A percentile compares a stretch with the other conserved stretches of the same genome.
phyloP scores from a whole-genome alignment of 1,140 invertebrate species.

The Mycetomoellerius zeteki region DNA sequence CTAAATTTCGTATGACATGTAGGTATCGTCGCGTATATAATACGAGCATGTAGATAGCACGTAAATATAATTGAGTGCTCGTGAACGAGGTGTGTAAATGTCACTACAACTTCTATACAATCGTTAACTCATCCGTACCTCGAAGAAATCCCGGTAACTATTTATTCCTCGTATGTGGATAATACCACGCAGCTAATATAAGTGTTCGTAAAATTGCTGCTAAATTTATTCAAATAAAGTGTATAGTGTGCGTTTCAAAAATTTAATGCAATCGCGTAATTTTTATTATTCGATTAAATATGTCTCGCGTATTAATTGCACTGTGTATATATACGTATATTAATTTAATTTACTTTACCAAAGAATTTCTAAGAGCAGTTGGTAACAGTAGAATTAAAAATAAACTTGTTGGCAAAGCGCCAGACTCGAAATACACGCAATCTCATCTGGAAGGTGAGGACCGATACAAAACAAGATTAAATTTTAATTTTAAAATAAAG shows the following conservation, averaged over 20 bases:
- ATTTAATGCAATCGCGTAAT: not conserved
- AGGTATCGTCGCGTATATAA: conserved; percentile 13
- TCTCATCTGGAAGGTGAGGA: conserved; percentile 71
- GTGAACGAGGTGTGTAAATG: conserved; percentile 29
- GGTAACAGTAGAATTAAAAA: conserved; percentile 61
- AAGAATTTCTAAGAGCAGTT: conserved; percentile 28
- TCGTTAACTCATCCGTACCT: conserved; percentile 28
- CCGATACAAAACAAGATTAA: conserved; percentile 80
- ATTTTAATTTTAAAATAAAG: conserved; percentile 87
- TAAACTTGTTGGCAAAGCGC: conserved; percentile 76
- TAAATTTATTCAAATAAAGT: not conserved
- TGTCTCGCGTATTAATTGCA: conserved; percentile 37
- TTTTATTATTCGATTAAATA: conserved; percentile 13
- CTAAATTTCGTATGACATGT: conserved; percentile 31
- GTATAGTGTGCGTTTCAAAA: not conserved
- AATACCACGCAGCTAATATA: not conserved
- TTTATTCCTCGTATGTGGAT: not conserved
- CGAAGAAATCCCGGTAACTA: conserved; percentile 19
- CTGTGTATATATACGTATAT: not conserved
- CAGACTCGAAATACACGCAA: conserved; percentile 83
- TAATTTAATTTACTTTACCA: conserved; percentile 38
- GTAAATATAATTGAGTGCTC: conserved; percentile 56
- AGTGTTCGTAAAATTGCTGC: not conserved
- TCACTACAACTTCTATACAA: conserved; percentile 31
- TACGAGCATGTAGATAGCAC: conserved; percentile 20